Evolutionary conservation across 1,140 invertebrate species (phyloP).

Genomic region (Arion vulgaris): DNA sequence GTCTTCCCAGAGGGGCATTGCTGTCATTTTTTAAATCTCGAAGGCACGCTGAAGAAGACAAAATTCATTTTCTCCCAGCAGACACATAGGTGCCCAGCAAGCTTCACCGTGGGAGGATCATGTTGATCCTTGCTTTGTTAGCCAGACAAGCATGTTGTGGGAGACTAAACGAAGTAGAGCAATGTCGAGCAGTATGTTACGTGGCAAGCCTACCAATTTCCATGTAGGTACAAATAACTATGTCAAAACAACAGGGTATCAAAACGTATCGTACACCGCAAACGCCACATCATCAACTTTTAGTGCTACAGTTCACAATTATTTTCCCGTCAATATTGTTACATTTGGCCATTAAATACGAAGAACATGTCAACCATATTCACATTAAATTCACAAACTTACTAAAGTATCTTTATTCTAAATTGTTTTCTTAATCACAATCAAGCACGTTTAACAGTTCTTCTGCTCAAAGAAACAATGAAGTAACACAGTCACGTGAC

Average conservation of each 20-base stretch:
- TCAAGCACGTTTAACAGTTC: neutral
- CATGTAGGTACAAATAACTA: too few relatives aligned
- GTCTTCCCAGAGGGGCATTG: too few relatives aligned
- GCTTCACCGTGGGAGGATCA: too few relatives aligned
- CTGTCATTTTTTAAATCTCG: too few relatives aligned
- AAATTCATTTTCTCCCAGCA: too few relatives aligned
- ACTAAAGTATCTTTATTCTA: neutral
- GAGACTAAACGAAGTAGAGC: too few relatives aligned
- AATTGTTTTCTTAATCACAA: neutral
- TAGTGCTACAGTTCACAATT: neutral
- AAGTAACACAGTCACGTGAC: slow-evolving; percentile 26
- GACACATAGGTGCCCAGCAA: too few relatives aligned
- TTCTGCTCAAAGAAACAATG: neutral
- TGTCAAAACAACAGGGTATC: neutral
- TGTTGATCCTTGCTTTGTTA: too few relatives aligned
- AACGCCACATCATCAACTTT: neutral
- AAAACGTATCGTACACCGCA: neutral
- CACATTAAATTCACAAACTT: neutral
- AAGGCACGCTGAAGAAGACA: too few relatives aligned
- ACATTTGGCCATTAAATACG: neutral
- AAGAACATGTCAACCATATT: neutral
- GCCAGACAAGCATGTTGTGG: too few relatives aligned
- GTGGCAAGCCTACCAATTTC: too few relatives aligned
- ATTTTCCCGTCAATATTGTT: neutral
- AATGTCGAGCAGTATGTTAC: too few relatives aligned